Evolutionary conservation across 1,140 invertebrate species (phyloP), one percentile per base, ranked within the genome.

Genomic region (Chironomus tepperi): DNA sequence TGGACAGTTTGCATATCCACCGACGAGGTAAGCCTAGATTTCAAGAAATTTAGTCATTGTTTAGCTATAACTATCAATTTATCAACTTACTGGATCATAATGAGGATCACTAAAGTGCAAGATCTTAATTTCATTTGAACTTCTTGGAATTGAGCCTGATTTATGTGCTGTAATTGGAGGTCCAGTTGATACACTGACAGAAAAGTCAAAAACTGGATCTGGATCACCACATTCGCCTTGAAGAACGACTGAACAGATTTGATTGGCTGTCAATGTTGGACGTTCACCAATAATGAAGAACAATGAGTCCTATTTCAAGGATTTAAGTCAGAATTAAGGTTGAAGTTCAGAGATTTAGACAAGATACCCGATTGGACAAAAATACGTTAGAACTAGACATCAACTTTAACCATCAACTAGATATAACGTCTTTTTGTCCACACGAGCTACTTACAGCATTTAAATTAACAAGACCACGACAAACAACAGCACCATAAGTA

Each of bases 51-150:
- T n/a, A n/a, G n/a, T n/a, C n/a, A n/a, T n/a, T n/a, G n/a, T n/a
- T n/a, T n/a, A n/a, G n/a, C n/a, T n/a, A n/a, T n/a, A n/a, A n/a
- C n/a, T n/a, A n/a, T n/a, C n/a, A n/a, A n/a, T n/a, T n/a, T n/a
- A n/a, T n/a, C 1, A n/a, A 57, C n/a, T 57, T 15, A 12, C 86
- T 79, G 88, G 87, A 81, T 96, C 93, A 74, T 91, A 88, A 80
- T 96, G 94, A 64, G 93, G 87, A 79, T 96, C 94, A 0, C 90
- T 88, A 64, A 96, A 79, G 43, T 96, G 90, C 9, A 93, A 83
- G 19, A 95, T 84, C 78, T 88, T 85, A 0, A 88, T 74, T 72
- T 70, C 21, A 73, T 80, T 76, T 7, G 43, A 15, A 21, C 15
- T 47, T 74, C 73, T 42, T 7, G 73, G 73, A n/a, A 16, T 10